Percentiles rank a stretch among this genome's conserved stretches.
These are phyloP conservation scores for Drosophila niveifrons DNA, from an alignment of 2,888 invertebrate species.

Conservation along the genomic window DNA sequence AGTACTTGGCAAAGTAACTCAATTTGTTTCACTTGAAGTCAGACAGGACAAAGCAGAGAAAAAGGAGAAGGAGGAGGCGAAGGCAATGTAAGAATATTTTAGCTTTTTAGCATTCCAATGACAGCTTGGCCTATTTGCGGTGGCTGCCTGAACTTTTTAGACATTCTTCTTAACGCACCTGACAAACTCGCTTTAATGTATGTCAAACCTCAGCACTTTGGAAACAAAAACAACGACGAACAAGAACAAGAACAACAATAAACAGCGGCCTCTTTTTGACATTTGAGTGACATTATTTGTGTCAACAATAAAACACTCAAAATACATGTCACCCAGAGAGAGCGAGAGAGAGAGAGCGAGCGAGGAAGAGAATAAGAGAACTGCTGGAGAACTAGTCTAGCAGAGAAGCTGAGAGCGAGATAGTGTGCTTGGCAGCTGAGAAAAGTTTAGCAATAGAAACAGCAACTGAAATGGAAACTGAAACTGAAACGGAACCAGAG, in stretches of 20 bases:
- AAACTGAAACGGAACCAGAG: conserved; percentile 23
- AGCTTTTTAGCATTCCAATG: conserved; percentile 42
- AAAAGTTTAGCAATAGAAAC: conserved; percentile 37
- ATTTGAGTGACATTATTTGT: conserved; percentile 81
- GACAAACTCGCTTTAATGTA: conserved; percentile 75
- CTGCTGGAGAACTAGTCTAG: conserved; percentile 3
- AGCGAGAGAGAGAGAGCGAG: conserved; percentile 10
- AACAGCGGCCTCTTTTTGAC: conserved; percentile 74
- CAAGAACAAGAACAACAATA: conserved; percentile 37
- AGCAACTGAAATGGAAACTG: conserved; percentile 16
- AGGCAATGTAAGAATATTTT: conserved; percentile 5
- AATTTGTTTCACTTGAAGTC: conserved; percentile 40
- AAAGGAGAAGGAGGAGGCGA: no score
- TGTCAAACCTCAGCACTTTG: conserved; percentile 69
- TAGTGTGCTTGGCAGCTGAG: conserved; percentile 14
- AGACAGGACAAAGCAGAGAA: no score
- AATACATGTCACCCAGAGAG: conserved; percentile 46
- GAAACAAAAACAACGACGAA: conserved; percentile 29
- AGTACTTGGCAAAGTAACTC: conserved; percentile 47
- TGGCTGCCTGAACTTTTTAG: conserved; percentile 35
- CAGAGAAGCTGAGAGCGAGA: conserved; percentile 15
- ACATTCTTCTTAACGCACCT: conserved; percentile 62
- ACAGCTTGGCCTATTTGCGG: conserved; percentile 51
- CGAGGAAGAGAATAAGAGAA: conserved; percentile 10
- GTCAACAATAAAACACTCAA: conserved; percentile 79